These are phyloP conservation scores for Pterois miles DNA, from an alignment of 2,797 vertebrate species.

Conservation along the genomic window DNA sequence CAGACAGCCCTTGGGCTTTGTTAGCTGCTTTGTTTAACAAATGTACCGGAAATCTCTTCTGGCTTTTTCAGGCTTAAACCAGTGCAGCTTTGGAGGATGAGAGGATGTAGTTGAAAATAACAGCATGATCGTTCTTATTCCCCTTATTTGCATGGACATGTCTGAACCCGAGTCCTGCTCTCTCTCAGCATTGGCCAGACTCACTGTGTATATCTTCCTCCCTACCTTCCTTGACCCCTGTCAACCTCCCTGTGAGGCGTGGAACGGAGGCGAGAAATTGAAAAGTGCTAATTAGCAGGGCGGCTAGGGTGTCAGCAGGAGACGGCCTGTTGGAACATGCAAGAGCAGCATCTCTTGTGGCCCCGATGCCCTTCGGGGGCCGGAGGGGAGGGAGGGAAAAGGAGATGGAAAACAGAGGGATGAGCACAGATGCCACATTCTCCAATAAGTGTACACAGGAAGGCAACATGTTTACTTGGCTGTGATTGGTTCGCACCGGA, in stretches of 20 bases:
- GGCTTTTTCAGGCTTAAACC: slow-evolving; percentile 2
- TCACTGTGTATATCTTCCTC: background rate
- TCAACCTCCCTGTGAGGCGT: slow-evolving; percentile 32
- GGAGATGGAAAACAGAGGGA: slow-evolving; percentile 65
- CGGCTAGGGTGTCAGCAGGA: slow-evolving; percentile 29
- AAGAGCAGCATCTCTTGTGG: slow-evolving; percentile 50
- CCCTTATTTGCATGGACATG: background rate
- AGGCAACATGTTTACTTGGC: slow-evolving; percentile 79
- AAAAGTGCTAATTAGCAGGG: slow-evolving; percentile 70
- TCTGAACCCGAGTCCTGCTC: background rate
- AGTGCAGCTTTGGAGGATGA: background rate
- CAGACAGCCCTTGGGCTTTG: slow-evolving; percentile 23
- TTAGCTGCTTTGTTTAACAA: slow-evolving; percentile 48
- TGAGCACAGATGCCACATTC: slow-evolving; percentile 58
- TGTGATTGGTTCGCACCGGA: slow-evolving; percentile 65
- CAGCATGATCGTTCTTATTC: background rate
- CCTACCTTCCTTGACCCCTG: slow-evolving; percentile 17
- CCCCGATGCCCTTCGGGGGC: slow-evolving; percentile 31
- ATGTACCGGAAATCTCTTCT: slow-evolving; percentile 20
- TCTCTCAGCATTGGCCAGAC: background rate
- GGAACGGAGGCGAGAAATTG: slow-evolving; percentile 54
- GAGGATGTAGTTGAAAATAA: background rate
- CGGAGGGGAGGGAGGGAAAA: slow-evolving; percentile 32
- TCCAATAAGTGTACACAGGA: slow-evolving; percentile 36
- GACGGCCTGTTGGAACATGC: slow-evolving; percentile 73